Evolutionary conservation across 2,113 vertebrate species (phyloP).

Genomic region (Calidris pugnax): DNA sequence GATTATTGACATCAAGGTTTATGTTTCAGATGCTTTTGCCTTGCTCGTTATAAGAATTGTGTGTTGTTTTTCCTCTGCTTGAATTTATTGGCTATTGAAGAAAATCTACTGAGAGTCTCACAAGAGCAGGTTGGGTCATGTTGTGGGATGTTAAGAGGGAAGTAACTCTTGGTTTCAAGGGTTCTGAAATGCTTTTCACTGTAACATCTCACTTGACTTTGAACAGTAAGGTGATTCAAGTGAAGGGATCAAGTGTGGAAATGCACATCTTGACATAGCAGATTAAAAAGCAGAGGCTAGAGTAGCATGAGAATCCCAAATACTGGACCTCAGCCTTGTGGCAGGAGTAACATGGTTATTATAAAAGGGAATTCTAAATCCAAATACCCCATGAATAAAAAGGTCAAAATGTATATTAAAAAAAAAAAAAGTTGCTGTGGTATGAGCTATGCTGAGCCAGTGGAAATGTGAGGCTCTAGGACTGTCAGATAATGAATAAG

Average conservation of each 20-base stretch:
- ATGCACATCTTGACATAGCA: neutral
- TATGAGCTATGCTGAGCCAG: neutral
- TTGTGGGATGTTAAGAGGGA: neutral
- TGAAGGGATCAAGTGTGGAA: neutral
- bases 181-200: neutral
- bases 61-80: neutral
- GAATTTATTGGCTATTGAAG: neutral
- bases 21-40: neutral
- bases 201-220: neutral
- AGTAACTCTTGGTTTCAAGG: neutral
- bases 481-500: neutral
- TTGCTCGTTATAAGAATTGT: neutral
- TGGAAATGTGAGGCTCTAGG: neutral
- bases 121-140: neutral
- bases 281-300: neutral
- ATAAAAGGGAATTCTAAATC: neutral
- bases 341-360: neutral
- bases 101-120: neutral
- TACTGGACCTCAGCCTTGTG: neutral
- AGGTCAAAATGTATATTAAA: neutral
- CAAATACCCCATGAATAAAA: neutral
- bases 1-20: neutral
- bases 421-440: neutral
- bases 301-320: neutral
- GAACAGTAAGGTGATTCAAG: neutral